Evolutionary conservation across 2,113 vertebrate genomes (phyloP).

Genomic region (Sminthopsis crassicaudata): DNA sequence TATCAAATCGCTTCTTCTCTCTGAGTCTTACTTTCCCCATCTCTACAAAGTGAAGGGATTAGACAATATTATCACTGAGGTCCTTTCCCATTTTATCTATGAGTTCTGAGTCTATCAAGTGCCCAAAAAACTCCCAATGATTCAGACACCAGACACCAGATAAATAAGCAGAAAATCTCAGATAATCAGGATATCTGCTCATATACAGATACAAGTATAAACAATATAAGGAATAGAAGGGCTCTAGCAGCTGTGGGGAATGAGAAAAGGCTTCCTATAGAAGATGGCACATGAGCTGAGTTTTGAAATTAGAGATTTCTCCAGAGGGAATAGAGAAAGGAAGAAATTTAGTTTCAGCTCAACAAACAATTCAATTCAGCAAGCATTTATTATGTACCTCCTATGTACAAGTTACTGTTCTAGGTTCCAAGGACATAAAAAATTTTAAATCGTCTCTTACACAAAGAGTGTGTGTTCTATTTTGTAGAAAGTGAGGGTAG

Average conservation of each 20-base stretch:
- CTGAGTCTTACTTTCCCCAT: background rate
- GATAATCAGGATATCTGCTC: background rate
- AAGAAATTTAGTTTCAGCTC: background rate
- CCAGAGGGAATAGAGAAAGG: background rate
- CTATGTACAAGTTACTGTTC: background rate
- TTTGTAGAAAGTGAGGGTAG: background rate
- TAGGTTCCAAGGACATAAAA: background rate
- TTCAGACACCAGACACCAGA: background rate
- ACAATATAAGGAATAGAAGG: background rate
- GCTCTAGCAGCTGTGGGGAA: background rate
- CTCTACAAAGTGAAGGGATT: background rate
- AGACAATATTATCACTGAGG: background rate
- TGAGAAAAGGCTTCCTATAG: background rate
- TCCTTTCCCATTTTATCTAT: background rate
- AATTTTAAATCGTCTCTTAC: background rate
- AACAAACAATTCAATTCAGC: background rate
- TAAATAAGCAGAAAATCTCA: background rate
- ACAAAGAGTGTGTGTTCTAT: background rate
- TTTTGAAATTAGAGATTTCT: background rate
- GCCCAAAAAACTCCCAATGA: background rate
- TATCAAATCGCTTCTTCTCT: background rate
- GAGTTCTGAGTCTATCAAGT: background rate
- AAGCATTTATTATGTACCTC: background rate
- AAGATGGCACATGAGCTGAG: background rate
- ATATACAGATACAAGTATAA: background rate